These are phyloP conservation scores for Steatornis caripensis DNA, from an alignment of 2,113 vertebrate species.

Conservation along the genomic window DNA sequence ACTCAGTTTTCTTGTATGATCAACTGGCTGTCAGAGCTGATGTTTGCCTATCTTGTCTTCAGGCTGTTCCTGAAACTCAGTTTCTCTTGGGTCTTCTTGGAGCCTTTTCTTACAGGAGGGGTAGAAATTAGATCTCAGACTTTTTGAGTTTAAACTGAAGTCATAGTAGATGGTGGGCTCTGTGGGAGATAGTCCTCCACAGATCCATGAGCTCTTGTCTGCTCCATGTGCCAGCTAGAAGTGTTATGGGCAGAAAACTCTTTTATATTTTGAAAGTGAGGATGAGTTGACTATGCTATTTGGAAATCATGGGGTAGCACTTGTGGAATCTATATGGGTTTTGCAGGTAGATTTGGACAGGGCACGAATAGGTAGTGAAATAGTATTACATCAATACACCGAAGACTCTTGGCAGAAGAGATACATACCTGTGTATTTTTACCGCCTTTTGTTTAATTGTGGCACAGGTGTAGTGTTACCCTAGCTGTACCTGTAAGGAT, in stretches of 20 bases:
- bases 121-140: not conserved
- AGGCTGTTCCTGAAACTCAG: not conserved
- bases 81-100: not conserved
- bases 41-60: not conserved
- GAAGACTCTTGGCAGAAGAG: not conserved
- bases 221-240: not conserved
- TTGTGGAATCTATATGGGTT: not conserved
- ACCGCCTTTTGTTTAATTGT: not conserved
- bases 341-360: not conserved
- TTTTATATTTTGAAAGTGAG: not conserved
- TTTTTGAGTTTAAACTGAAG: not conserved
- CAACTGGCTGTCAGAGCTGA: not conserved
- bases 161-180: not conserved
- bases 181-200: not conserved
- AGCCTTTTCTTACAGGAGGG: not conserved
- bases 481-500: not conserved
- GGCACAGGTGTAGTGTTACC: not conserved
- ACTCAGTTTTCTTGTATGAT: not conserved
- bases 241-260: not conserved
- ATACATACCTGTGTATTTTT: not conserved
- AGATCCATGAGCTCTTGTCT: not conserved
- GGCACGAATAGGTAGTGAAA: not conserved
- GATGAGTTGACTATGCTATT: not conserved
- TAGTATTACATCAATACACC: not conserved
- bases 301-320: not conserved